Percentiles rank a stretch among this genome's conserved stretches.
These are phyloP conservation scores for Abrostola tripartita DNA, from an alignment of 2,888 invertebrate species.

Conservation along the genomic window DNA sequence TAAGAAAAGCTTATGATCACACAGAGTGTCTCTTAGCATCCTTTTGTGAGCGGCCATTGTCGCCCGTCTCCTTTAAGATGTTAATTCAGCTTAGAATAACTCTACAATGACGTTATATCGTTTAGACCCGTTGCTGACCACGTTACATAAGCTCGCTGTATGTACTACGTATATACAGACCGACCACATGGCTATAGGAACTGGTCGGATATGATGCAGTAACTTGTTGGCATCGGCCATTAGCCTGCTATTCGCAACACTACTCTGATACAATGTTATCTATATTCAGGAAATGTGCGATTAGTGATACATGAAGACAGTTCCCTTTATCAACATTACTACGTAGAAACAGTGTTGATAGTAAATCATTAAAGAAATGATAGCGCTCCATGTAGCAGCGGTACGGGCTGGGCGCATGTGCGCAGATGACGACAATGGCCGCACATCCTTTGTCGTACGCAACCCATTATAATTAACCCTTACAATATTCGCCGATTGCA, in stretches of 20 bases:
- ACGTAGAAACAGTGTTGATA: conserved; percentile 33
- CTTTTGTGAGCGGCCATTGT: conserved; percentile 67
- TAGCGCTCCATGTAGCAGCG: conserved; percentile 16
- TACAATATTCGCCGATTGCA: conserved; percentile 66
- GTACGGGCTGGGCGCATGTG: conserved; percentile 18
- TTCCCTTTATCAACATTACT: conserved; percentile 26
- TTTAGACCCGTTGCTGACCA: conserved; percentile 50
- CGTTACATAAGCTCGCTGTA: conserved; percentile 32
- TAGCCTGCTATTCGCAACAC: conserved; percentile 14
- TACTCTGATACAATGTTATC: conserved; percentile 37
- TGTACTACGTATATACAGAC: conserved; percentile 5
- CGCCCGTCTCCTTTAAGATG: conserved; percentile 73
- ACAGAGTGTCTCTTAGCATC: conserved; percentile 62
- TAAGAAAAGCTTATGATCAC: conserved; percentile 30
- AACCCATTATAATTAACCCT: conserved; percentile 67
- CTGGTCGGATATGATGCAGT: conserved; percentile 29
- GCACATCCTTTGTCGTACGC: conserved; percentile 54
- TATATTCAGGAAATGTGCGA: conserved; percentile 38
- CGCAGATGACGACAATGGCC: conserved; percentile 51
- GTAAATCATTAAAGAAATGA: conserved; percentile 13
- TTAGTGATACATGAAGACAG: conserved; percentile 33
- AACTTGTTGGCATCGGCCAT: conserved; percentile 21
- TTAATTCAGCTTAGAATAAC: conserved; percentile 72
- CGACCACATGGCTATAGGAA: conserved; percentile 17
- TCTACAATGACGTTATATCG: conserved; percentile 59